phyloP scores from a whole-genome alignment of 2,113 vertebrate genomes.

The Corvus cornix region DNA sequence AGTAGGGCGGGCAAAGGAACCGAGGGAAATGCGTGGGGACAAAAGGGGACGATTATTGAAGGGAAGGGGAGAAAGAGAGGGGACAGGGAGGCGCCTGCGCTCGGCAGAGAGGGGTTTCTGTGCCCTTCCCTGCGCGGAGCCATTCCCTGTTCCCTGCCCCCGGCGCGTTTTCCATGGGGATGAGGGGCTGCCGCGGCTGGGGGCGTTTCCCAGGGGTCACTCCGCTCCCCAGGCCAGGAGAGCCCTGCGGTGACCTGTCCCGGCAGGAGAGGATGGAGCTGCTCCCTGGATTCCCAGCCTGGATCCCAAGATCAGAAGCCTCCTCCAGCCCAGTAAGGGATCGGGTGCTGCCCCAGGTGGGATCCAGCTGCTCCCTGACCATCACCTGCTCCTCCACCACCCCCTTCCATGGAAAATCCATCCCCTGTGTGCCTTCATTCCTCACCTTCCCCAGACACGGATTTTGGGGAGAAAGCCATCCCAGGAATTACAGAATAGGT shows the following conservation, averaged over 20 bases:
- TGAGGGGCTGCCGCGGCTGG: background rate
- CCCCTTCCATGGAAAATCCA: accelerated
- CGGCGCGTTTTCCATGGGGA: background rate
- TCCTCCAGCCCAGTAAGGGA: background rate
- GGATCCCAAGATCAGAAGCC: accelerated
- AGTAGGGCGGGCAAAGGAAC: background rate
- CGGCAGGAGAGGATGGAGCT: background rate
- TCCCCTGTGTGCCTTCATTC: background rate
- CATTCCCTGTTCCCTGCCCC: background rate
- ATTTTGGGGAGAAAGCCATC: background rate
- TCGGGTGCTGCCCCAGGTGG: background rate
- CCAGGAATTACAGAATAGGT: background rate
- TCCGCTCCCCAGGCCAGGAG: background rate
- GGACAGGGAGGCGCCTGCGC: conserved; percentile 41
- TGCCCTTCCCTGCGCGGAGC: background rate
- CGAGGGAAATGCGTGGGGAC: background rate
- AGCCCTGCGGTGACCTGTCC: background rate
- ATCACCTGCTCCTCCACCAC: background rate
- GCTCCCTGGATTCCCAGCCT: accelerated
- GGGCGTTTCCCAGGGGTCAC: background rate
- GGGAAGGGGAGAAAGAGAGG: background rate
- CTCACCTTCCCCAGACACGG: background rate
- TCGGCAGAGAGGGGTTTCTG: background rate
- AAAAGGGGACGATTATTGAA: conserved; percentile 17
- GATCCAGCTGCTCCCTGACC: background rate